Base-by-base conservation (phyloP, 2,113 vertebrate species). In the Chinchilla lanigera region DNA sequence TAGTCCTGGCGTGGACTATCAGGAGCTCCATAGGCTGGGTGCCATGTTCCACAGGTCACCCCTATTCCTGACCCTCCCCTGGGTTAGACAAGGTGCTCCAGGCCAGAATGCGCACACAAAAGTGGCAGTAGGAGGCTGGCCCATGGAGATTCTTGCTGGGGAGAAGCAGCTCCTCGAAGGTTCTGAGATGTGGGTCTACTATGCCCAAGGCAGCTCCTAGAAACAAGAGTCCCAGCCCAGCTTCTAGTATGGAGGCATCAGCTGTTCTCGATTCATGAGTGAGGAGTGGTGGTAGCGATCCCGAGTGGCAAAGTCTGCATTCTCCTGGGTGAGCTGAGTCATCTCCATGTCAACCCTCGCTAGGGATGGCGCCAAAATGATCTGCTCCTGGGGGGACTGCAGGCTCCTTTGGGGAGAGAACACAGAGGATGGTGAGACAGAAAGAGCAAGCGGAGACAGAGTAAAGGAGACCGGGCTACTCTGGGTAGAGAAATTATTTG, bases 261-360 rank as follows among this genome's bases (percentile, higher is more conserved):
- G 98, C 24, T 99, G 96, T 83, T 98, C 98, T 98, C 87, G 50
- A 97, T 98, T 98, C 98, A 99, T 97, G 41, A 99, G 96, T 0
- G 99, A 99, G 65, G 99, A 99, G 73, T 99, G 99, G 98, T 99
- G 99, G 92, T 99, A 99, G 77, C 99, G 99, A 94, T 99, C 99
- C 78, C 99, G 99, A 0, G 99, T 98, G 90, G 99, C 99, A 1
- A 99, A 99, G 98, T 99, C 99, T 1, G 98, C 92, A 1, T 99
- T 99, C 98, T 99, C 99, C 97, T 99, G 98, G 0, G 99, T 99
- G 97, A 99, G 98, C 98, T 99, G 99, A 52, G 98, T 99, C 98
- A 99, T 99, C 98, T 99, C 99, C 99, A 99, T 98, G 92, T 99
- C 99, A 35, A 99, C 98, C 85, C 97, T 98, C 5, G 98, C 98